Base-by-base conservation (phyloP, 2,113 vertebrate species). In the Apus apus region DNA sequence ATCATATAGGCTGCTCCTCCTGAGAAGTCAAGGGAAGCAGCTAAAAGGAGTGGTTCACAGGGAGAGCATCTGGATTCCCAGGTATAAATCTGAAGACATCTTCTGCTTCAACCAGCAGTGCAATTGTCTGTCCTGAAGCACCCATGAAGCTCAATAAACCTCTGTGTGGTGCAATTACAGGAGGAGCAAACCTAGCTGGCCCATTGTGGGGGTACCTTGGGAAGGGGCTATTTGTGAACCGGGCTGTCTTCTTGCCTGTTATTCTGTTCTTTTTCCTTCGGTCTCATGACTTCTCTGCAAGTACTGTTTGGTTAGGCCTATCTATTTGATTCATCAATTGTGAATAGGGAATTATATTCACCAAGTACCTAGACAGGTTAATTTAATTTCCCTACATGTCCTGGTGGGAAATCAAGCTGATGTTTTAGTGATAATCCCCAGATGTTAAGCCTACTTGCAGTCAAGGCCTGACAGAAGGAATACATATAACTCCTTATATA, bases 391-490 rank as follows among this genome's bases (percentile, higher is more conserved):
- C 80, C 48, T 43, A 26, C 3, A 13, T 95, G 96, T 95, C 70
- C 93, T 92, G 84, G 80, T 93, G 95, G 94, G 96, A 97, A 97
- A 97, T 96, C 80, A 97, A 94, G 73, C 76, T 91, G 86, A 61
- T 84, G 58, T 92, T 96, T 93, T 87, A 89, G 89, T 89, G 86
- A 65, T 81, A 90, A 75, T 92, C 94, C 91, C 84, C 51, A 81
- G 94, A 73, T 10, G n/a, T 78, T 75, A 85, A 92, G 76, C 79
- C 53, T 64, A 21, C 73, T 89, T 89, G 57, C 76, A 92, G 73
- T 84, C 54, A 77, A 81, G 72, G 19, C 84, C 46, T 90, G 61
- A 67, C 26, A 77, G 64, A 82, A 85, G 60, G 32, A 90, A 75
- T 65, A 81, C 38, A n/a, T 67, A 6, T n/a, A 75, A 67, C 60